A percentile compares a stretch with the other conserved stretches of the same genome.
phyloP scores from a whole-genome alignment of 2,797 vertebrate species.

The Halcyon leucocephala region DNA sequence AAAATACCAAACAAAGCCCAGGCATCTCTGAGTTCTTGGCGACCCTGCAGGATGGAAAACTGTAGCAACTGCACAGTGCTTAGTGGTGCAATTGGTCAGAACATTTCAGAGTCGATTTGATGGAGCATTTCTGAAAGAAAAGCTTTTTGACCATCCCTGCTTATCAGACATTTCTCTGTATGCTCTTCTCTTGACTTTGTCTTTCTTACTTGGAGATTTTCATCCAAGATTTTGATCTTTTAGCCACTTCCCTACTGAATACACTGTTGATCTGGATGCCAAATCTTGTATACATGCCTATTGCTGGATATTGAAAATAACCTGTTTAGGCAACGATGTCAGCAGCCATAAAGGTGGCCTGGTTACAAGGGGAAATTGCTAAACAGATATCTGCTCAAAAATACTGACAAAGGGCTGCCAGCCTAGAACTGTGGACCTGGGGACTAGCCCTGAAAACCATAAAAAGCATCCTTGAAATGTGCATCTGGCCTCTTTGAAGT shows the following conservation, averaged over 20 bases:
- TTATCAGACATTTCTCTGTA: neutral
- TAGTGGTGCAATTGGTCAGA: neutral
- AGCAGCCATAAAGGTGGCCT: neutral
- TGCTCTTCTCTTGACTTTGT: neutral
- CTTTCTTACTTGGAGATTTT: neutral
- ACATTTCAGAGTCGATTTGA: neutral
- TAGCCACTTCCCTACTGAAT: neutral
- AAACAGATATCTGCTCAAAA: neutral
- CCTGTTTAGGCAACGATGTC: neutral
- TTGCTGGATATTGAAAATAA: neutral
- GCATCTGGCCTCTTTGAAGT: too few species aligned
- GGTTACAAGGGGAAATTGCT: neutral
- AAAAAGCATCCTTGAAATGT: too few species aligned
- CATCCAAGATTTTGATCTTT: neutral
- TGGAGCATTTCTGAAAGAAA: too few species aligned
- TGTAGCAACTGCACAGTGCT: too few species aligned
- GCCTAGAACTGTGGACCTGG: neutral
- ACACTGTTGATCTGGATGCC: neutral
- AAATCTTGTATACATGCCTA: neutral
- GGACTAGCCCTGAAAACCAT: neutral
- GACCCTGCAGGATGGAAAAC: neutral
- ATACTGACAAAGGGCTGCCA: neutral
- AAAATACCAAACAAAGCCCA: neutral
- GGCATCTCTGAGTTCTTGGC: fast-evolving
- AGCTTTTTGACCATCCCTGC: neutral